A percentile compares a stretch with the other conserved stretches of the same genome.
Evolutionary conservation across 2,888 invertebrate genomes (phyloP).

Genomic region (Galerucella nymphaeae): DNA sequence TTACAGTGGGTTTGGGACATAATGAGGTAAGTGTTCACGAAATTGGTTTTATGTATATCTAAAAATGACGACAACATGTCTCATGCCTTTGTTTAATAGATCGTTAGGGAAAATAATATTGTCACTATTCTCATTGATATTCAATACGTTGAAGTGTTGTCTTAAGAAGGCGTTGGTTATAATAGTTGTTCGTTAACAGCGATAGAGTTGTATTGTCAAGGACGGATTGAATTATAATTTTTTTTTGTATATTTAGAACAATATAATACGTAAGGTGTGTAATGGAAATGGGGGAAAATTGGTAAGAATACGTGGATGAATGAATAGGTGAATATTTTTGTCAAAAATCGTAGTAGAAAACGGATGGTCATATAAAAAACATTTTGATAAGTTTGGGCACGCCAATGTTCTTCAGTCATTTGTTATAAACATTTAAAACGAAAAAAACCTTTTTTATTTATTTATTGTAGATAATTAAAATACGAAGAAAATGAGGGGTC

Average conservation of each 20-base stretch:
- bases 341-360: no score
- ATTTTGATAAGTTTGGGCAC: no score
- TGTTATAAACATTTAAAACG: no score
- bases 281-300: neutral
- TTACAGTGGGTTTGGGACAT: no score
- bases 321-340: no score
- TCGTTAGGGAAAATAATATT: constrained; percentile 14
- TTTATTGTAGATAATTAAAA: no score
- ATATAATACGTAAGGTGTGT: neutral
- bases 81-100: constrained; percentile 14
- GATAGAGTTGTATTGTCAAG: constrained; percentile 9
- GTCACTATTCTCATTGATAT: constrained; percentile 9
- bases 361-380: no score
- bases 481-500: no score
- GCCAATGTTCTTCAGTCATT: no score
- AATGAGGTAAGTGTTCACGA: no score
- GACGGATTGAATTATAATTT: constrained; percentile 6
- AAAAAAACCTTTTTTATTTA: no score
- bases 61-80: neutral
- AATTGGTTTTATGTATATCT: neutral
- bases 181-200: constrained; percentile 10
- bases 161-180: constrained; percentile 23
- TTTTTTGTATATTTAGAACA: constrained; percentile 4
- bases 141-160: constrained; percentile 9
- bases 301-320: no score